Percentiles rank a stretch among this genome's conserved stretches.
Conservation (phyloP, 1,140 invertebrate species). For the Caenorhabditis latens region DNA sequence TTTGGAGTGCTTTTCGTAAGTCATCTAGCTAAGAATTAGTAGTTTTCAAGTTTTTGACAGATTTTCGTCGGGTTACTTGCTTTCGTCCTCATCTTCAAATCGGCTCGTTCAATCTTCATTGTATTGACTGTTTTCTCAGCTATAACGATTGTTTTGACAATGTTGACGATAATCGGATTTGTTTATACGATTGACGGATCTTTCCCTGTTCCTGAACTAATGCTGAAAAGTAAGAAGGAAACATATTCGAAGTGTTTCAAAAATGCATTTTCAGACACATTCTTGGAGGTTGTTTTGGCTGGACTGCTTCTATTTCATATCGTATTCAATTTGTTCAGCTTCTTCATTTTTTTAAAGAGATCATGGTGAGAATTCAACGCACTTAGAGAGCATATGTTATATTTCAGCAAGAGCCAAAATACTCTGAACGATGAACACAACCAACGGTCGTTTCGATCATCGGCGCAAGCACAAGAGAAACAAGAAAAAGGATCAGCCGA, state of each 20-base stretch:
- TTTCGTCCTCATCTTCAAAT: slow-evolving; percentile 9
- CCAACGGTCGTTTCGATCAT: not conserved
- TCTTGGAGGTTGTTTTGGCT: not conserved
- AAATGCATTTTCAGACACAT: not conserved
- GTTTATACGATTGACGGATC: slow-evolving; percentile 36
- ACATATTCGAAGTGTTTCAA: not conserved
- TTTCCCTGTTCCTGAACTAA: not conserved
- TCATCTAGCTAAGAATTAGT: not conserved
- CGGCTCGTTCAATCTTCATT: not conserved
- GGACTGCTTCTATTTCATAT: not conserved
- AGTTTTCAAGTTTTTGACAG: not conserved
- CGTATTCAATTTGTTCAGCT: slow-evolving; percentile 2
- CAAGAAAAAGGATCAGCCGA: slow-evolving; percentile 6
- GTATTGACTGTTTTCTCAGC: not conserved
- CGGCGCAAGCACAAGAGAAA: not conserved
- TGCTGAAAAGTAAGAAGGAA: not conserved
- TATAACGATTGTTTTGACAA: not conserved
- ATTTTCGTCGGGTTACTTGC: not conserved
- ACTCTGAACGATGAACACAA: not conserved
- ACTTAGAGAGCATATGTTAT: not conserved
- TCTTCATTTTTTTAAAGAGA: slow-evolving; percentile 11
- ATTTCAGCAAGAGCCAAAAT: slow-evolving; percentile 4
- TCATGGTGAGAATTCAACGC: not conserved
- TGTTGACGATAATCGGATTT: not conserved
- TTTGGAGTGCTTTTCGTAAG: slow-evolving; percentile 7